phyloP scores from a whole-genome alignment of 2,113 vertebrate species.

The Plecotus auritus region DNA sequence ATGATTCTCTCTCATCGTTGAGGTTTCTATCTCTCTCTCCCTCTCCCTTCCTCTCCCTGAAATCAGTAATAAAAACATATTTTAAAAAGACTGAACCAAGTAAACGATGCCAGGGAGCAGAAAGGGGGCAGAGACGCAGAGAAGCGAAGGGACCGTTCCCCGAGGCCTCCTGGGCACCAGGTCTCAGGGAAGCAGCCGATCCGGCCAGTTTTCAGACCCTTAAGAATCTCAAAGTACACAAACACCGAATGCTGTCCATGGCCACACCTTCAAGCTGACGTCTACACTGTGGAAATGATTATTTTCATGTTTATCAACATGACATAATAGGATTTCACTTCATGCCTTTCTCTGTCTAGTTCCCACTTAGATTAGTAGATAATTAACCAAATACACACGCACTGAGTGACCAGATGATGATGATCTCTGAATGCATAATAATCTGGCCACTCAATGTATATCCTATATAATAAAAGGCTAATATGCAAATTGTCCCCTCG shows the following conservation, averaged over 20 bases:
- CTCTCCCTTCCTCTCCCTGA: too few relatives aligned
- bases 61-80: too few relatives aligned
- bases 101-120: background rate
- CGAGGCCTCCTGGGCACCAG: rapidly evolving
- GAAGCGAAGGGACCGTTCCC: rapidly evolving
- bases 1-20: too few relatives aligned
- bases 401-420: too few relatives aligned
- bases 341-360: background rate
- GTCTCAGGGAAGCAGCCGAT: background rate
- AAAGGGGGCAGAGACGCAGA: background rate
- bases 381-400: background rate
- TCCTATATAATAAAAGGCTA: too few relatives aligned
- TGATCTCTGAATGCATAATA: too few relatives aligned
- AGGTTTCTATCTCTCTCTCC: too few relatives aligned
- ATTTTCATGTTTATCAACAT: background rate
- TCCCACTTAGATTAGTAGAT: background rate
- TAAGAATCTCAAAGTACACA: background rate
- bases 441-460: too few relatives aligned
- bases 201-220: background rate
- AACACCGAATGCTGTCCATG: background rate
- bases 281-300: background rate
- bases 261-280: background rate
- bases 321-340: background rate
- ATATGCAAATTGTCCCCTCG: too few relatives aligned
- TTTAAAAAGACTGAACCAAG: background rate